Percentiles rank a stretch among this genome's conserved stretches.
phyloP scores from a whole-genome alignment of 2,797 vertebrate genomes.

The Graptemys geographica region DNA sequence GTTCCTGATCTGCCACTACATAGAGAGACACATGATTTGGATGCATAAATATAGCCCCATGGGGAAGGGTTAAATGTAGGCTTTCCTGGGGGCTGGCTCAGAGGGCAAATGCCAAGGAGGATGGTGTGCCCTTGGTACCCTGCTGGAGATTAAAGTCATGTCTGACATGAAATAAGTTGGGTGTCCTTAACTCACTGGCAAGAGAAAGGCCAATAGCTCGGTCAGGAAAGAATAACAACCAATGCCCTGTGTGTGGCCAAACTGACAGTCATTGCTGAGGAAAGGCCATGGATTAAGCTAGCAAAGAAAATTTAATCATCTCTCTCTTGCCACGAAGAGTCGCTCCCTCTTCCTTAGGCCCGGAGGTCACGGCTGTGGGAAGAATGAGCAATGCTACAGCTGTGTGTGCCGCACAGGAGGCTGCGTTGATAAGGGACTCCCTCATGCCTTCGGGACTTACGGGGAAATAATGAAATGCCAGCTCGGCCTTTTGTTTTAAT shows the following conservation, averaged over 20 bases:
- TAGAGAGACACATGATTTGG: neutral
- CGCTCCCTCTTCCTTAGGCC: neutral
- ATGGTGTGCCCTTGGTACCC: neutral
- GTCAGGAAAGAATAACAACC: neutral
- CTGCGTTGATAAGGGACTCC: neutral
- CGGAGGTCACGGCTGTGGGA: neutral
- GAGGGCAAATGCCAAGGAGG: neutral
- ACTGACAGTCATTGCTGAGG: neutral
- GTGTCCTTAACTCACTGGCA: neutral
- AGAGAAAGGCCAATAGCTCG: neutral
- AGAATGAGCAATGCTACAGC: neutral
- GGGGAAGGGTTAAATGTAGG: neutral
- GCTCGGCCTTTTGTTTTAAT: neutral
- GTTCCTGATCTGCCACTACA: neutral
- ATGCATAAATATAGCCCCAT: neutral
- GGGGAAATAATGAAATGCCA: neutral
- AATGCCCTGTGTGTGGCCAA: neutral
- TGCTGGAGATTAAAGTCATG: neutral
- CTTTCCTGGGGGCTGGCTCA: neutral
- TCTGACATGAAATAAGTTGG: neutral
- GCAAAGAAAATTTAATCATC: neutral
- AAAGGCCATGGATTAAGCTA: neutral
- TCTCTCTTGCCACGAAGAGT: neutral
- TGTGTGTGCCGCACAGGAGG: neutral
- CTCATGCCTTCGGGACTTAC: neutral